These are phyloP conservation scores for Aethina tumida DNA, from an alignment of 1,140 invertebrate genomes.

Conservation along the genomic window DNA sequence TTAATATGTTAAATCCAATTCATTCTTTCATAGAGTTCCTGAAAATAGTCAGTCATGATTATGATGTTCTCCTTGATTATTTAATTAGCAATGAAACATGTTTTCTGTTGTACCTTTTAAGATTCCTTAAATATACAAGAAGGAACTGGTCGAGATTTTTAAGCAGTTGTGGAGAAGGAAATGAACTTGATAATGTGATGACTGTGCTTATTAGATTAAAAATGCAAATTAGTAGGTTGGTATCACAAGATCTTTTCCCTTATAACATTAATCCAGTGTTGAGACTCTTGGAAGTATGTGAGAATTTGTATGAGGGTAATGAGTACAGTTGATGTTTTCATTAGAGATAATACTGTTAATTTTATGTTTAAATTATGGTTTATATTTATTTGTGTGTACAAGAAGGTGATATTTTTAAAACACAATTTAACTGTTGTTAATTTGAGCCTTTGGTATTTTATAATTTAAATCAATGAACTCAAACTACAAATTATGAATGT, in stretches of 20 bases:
- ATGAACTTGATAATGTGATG: conserved; percentile 74
- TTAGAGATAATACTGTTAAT: too few relatives aligned
- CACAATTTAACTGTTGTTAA: too few relatives aligned
- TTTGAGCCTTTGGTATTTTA: too few relatives aligned
- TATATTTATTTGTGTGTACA: too few relatives aligned
- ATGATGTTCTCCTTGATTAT: conserved; percentile 73
- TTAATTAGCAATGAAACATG: conserved; percentile 86
- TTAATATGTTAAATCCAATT: conserved; percentile 70
- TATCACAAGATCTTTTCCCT: conserved; percentile 72
- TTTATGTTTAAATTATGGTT: too few relatives aligned
- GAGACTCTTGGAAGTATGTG: conserved; percentile 72
- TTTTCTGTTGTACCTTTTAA: conserved; percentile 75
- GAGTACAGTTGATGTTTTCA: conserved; percentile 58
- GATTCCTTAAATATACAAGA: conserved; percentile 76
- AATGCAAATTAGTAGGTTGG: conserved; percentile 69
- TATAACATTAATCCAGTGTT: conserved; percentile 85
- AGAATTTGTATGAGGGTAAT: conserved; percentile 75
- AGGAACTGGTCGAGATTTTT: conserved; percentile 78
- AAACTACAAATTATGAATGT: too few relatives aligned
- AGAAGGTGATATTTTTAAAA: too few relatives aligned
- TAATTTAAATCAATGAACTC: too few relatives aligned
- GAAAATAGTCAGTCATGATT: conserved; percentile 71
- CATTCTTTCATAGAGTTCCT: conserved; percentile 77
- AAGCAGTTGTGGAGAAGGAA: conserved; percentile 53
- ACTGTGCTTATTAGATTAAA: conserved; percentile 68